Percentiles rank a stretch among this genome's conserved stretches.
Conservation (phyloP, 2,113 vertebrate genomes). For the Malurus alboscapulatus region DNA sequence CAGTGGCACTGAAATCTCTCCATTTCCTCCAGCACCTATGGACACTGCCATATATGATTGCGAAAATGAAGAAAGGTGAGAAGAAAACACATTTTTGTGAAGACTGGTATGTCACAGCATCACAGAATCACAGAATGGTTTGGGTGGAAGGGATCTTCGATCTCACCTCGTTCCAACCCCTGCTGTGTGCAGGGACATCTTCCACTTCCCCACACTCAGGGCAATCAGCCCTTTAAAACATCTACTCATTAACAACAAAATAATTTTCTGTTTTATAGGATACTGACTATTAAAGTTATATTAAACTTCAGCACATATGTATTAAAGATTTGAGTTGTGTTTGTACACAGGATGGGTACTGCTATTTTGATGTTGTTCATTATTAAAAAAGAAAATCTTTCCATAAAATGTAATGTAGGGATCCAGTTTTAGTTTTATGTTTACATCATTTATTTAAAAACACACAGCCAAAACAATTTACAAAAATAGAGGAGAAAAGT, state of each 20-base stretch:
- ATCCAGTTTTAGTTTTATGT: neutral
- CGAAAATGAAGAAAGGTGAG: neutral
- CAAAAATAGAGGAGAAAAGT: constrained; percentile 1
- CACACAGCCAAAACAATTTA: neutral
- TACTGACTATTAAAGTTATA: neutral
- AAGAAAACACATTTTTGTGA: neutral
- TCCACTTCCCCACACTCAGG: neutral
- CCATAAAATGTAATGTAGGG: neutral
- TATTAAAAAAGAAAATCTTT: neutral
- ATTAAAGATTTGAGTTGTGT: neutral
- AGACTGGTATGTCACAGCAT: neutral
- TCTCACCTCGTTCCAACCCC: neutral
- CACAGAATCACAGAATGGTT: neutral
- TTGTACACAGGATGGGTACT: neutral
- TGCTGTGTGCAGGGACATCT: too few relatives aligned
- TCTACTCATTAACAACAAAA: neutral
- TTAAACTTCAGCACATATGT: neutral
- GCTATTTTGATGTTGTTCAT: neutral
- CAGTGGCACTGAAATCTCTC: neutral
- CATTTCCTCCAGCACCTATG: fast-evolving
- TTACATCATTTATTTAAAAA: neutral
- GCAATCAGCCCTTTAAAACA: too few relatives aligned
- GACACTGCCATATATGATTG: fast-evolving
- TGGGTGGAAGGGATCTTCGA: neutral
- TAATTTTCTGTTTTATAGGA: neutral